A percentile compares a stretch with the other conserved stretches of the same genome.
phyloP scores from a whole-genome alignment of 2,888 invertebrate genomes.

The Phalera bucephala region DNA sequence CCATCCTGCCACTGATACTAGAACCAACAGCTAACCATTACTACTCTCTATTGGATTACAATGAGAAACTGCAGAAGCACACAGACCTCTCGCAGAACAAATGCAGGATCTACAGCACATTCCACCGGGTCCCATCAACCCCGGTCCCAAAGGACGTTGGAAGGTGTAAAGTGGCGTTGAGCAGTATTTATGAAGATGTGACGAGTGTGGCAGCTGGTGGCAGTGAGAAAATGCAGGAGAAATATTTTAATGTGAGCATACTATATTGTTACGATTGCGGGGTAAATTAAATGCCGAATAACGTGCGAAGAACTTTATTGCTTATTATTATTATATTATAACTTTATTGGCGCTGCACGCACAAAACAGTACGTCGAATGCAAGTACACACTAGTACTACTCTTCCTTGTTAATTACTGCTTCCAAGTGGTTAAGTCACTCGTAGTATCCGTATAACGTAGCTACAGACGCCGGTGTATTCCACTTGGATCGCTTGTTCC shows the following conservation, averaged over 20 bases:
- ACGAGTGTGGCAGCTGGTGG: constrained; percentile 40
- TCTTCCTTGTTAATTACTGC: too few species aligned
- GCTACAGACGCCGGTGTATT: too few species aligned
- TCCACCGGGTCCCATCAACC: constrained; percentile 49
- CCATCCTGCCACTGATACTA: constrained; percentile 50
- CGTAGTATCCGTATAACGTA: too few species aligned
- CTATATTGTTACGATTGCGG: background rate
- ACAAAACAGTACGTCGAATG: too few species aligned
- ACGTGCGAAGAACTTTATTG: too few species aligned
- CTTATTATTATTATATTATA: too few species aligned
- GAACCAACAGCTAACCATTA: constrained; percentile 44
- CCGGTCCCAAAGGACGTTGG: constrained; percentile 16
- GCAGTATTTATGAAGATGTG: constrained; percentile 50
- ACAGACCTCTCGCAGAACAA: constrained; percentile 46
- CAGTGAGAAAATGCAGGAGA: constrained; percentile 26
- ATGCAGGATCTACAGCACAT: constrained; percentile 58
- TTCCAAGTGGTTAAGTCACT: too few species aligned
- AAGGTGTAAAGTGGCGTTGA: constrained; percentile 30
- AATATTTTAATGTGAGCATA: constrained; percentile 49
- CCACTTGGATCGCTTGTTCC: too few species aligned
- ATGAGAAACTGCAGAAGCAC: constrained; percentile 57
- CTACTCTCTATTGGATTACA: constrained; percentile 54
- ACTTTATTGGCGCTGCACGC: too few species aligned
- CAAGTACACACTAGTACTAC: too few species aligned
- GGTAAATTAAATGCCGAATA: too few species aligned